phyloP scores from a whole-genome alignment of 2,113 vertebrate genomes.

The Tor tambroides region DNA sequence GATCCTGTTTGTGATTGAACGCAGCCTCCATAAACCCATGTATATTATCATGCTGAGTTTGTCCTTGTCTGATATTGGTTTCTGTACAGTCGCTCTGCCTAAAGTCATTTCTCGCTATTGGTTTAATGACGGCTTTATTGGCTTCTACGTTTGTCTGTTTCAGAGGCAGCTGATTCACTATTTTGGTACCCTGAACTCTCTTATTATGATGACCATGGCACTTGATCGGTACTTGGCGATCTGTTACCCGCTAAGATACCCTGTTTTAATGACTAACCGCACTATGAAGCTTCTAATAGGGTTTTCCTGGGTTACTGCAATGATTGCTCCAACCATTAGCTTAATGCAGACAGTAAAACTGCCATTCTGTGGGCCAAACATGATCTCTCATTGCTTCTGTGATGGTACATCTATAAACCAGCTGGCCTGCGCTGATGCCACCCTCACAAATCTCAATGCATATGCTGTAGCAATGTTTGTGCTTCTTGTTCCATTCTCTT shows the following conservation, averaged over 20 bases:
- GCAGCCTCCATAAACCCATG: slow-evolving; percentile 67
- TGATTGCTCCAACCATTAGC: slow-evolving; percentile 36
- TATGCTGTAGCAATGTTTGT: slow-evolving; percentile 52
- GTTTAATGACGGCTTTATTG: slow-evolving; percentile 58
- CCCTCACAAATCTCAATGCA: not conserved
- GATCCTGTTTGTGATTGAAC: slow-evolving; percentile 56
- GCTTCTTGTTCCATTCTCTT: slow-evolving; percentile 56
- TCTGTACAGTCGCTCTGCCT: slow-evolving; percentile 61
- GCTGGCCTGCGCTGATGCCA: slow-evolving; percentile 50
- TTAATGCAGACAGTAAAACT: slow-evolving; percentile 20
- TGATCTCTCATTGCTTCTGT: slow-evolving; percentile 59
- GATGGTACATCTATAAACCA: slow-evolving; percentile 30
- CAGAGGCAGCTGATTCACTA: slow-evolving; percentile 62
- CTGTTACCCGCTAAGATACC: slow-evolving; percentile 60
- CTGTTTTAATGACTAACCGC: too few species aligned
- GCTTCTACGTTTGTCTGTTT: slow-evolving; percentile 61
- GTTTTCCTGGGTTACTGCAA: too few species aligned
- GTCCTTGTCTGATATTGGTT: slow-evolving; percentile 63
- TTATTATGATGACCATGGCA: slow-evolving; percentile 63
- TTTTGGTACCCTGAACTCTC: slow-evolving; percentile 63
- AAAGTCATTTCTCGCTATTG: slow-evolving; percentile 64
- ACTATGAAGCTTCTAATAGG: too few species aligned
- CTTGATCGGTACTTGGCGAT: slow-evolving; percentile 64
- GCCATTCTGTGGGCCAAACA: slow-evolving; percentile 59
- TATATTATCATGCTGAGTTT: slow-evolving; percentile 67